phyloP scores from a whole-genome alignment of 2,888 invertebrate genomes.

The Caenorhabditis sulstoni region DNA sequence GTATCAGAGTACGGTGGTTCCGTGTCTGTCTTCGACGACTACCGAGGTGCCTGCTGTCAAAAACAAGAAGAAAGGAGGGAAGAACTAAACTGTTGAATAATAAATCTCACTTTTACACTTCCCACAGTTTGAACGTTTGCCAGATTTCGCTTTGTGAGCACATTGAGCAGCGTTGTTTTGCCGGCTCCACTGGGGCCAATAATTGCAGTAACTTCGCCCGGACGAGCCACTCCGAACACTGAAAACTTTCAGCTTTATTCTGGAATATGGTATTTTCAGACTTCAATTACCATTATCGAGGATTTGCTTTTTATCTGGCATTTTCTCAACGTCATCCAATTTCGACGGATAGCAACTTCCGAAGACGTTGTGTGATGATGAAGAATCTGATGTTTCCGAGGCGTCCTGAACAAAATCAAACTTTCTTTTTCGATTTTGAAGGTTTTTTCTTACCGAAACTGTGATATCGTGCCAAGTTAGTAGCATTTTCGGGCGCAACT shows the following conservation, averaged over 20 bases:
- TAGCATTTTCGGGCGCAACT: conserved; percentile 68
- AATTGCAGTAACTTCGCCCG: conserved; percentile 75
- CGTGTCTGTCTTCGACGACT: conserved; percentile 47
- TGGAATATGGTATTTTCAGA: no score
- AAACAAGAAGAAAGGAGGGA: conserved; percentile 7
- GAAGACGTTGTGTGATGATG: conserved; percentile 3
- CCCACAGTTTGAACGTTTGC: conserved; percentile 51
- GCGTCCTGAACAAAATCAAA: conserved; percentile 25
- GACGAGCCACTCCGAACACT: conserved; percentile 75
- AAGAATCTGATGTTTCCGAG: conserved; percentile 5
- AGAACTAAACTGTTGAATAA: neutral
- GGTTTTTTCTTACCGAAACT: conserved; percentile 58
- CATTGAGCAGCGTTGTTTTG: conserved; percentile 88
- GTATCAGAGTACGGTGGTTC: conserved; percentile 51
- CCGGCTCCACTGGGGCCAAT: conserved; percentile 82
- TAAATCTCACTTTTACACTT: conserved; percentile 60
- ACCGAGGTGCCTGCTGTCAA: conserved; percentile 13
- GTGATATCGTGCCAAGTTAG: conserved; percentile 76
- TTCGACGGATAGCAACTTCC: conserved; percentile 21
- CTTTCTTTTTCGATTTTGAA: neutral
- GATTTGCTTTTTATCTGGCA: conserved; percentile 23
- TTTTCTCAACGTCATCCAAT: conserved; percentile 40
- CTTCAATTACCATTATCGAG: conserved; percentile 31
- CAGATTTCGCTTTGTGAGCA: conserved; percentile 86
- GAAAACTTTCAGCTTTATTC: neutral